Percentiles rank a stretch among this genome's conserved stretches.
Evolutionary conservation across 2,797 vertebrate genomes (phyloP).

Genomic region (Argyrosomus regius): DNA sequence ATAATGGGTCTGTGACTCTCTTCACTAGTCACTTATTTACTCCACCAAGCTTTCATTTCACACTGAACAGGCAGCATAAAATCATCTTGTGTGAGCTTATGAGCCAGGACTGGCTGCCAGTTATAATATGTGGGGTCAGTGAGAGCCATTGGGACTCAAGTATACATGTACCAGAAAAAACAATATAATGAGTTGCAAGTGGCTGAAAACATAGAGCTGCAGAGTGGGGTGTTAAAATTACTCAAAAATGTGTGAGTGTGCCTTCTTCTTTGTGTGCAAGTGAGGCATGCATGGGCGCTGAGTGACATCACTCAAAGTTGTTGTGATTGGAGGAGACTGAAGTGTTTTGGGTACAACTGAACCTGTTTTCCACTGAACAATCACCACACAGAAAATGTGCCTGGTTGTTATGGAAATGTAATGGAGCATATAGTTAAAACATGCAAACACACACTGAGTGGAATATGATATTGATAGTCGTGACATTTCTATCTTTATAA

Average conservation of each 20-base stretch:
- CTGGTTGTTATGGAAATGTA: slow-evolving; percentile 44
- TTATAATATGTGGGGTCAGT: slow-evolving; percentile 62
- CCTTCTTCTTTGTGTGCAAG: slow-evolving; percentile 52
- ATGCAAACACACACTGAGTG: slow-evolving; percentile 1
- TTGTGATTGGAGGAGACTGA: slow-evolving; percentile 51
- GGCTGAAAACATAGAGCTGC: slow-evolving; percentile 59
- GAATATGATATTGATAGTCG: background rate
- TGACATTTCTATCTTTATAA: background rate
- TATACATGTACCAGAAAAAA: slow-evolving; percentile 58
- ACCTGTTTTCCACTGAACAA: slow-evolving; percentile 27
- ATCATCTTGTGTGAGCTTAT: slow-evolving; percentile 54
- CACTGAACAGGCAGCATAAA: slow-evolving; percentile 37
- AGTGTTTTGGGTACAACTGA: slow-evolving; percentile 41
- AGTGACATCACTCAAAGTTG: slow-evolving; percentile 47
- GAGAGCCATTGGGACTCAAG: slow-evolving; percentile 60
- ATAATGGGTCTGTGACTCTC: slow-evolving; percentile 16
- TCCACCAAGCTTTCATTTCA: slow-evolving; percentile 48
- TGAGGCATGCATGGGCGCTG: slow-evolving; percentile 24
- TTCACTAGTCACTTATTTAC: slow-evolving; percentile 43
- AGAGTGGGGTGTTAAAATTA: slow-evolving; percentile 59
- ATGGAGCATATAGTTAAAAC: slow-evolving; percentile 25
- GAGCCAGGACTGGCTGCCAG: slow-evolving; percentile 60
- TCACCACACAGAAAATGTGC: slow-evolving; percentile 28
- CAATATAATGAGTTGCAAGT: slow-evolving; percentile 70
- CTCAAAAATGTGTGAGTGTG: slow-evolving; percentile 52